A percentile compares a stretch with the other conserved stretches of the same genome.
Conservation (phyloP, 2,113 vertebrate species). For the Phainopepla nitens region DNA sequence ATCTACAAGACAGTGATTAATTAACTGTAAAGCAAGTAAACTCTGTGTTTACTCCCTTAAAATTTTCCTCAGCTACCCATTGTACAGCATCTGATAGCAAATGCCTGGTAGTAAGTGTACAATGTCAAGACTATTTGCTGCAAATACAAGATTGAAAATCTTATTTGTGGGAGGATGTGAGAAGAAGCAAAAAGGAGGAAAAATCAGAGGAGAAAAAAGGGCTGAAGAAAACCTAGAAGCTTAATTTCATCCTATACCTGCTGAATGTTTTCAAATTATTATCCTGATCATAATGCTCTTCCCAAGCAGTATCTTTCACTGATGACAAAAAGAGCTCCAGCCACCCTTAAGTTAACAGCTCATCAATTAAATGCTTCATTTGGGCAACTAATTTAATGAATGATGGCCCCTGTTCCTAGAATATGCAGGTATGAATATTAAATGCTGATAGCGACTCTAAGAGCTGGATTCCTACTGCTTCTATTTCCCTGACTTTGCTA, state of each 20-base stretch:
- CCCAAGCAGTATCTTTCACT: not conserved
- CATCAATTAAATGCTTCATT: constrained; percentile 49
- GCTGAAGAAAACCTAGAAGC: not conserved
- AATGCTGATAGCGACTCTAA: constrained; percentile 6
- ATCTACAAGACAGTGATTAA: not conserved
- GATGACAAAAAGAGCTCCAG: not conserved
- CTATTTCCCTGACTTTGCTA: constrained; percentile 1
- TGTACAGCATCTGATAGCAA: not conserved
- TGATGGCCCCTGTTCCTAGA: constrained; percentile 45
- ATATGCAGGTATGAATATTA: constrained; percentile 42
- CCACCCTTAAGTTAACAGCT: constrained; percentile 24
- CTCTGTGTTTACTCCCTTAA: not conserved
- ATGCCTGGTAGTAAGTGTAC: not conserved
- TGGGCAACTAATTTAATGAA: constrained; percentile 45
- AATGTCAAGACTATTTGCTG: not conserved
- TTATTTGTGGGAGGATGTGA: not conserved
- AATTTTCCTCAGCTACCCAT: not conserved
- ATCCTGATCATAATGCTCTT: not conserved
- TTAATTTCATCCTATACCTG: not conserved
- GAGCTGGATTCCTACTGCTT: constrained; percentile 18
- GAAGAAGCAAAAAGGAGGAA: not conserved
- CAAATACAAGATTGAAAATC: not conserved
- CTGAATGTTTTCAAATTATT: not conserved
- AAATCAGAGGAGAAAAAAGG: not conserved
- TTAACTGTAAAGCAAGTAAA: not conserved